Base-by-base conservation (phyloP, 2,113 vertebrate species). In the Natator depressus region DNA sequence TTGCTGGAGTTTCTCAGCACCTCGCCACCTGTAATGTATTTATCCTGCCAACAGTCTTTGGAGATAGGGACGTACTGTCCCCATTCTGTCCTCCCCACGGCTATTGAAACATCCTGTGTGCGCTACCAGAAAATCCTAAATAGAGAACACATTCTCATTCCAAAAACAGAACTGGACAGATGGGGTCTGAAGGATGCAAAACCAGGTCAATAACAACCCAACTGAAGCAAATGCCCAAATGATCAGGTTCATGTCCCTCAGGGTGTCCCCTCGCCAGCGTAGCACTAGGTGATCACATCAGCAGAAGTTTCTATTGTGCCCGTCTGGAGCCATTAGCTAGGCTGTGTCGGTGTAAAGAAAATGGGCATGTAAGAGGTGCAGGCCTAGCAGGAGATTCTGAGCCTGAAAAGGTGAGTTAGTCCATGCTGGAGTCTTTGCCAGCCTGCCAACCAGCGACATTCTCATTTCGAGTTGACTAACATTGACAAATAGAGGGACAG, bases 361-460 rank as follows among this genome's bases (percentile, higher is more conserved):
- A 42, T 0, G 29, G 3, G 29, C 2, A 2, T 31, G 27, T 10
- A 59, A 59, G 57, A 14, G 14, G 14, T 8, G 31, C 12, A 14
- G 65, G 19, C 65, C 65, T 42, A 6, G 8, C 20, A 75, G 69
- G 38, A 75, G 38, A 20, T 42, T 11, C 10, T 42, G 69, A 75
- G n/a, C 38, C 69, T 24, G 38, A 38, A 10, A 38, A 42, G 35
- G 38, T 5, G 42, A 11, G 10, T 76, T 24, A 25, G 72, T 46
- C 38, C 20, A 20, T 46, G 38, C 72, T 75, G 38, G 69, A 24
- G 5, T 42, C 19, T 24, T 42, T 42, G 69, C 8, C 69, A 42
- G 10, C 20, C 20, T 42, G 69, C 69, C 42, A 42, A 4, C n/a
- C 20, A 13, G 72, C 20, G 5, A 25, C 3, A 24, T 9, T 2